A percentile compares a stretch with the other conserved stretches of the same genome.
phyloP scores from a whole-genome alignment of 2,888 invertebrate species.

The Ametastegia equiseti region DNA sequence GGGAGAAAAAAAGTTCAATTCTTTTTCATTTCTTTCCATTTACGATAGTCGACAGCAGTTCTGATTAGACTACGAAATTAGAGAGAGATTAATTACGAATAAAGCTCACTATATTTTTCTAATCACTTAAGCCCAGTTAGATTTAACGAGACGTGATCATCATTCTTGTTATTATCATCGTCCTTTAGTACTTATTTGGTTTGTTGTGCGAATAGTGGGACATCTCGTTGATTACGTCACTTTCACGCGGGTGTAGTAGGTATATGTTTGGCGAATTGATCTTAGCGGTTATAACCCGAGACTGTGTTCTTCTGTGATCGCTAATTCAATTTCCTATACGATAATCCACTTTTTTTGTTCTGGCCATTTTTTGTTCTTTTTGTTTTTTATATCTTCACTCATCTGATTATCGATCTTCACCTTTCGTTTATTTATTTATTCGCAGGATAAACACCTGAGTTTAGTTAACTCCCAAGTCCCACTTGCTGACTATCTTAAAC shows the following conservation, averaged over 20 bases:
- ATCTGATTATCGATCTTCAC: too few relatives aligned
- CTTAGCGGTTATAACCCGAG: too few relatives aligned
- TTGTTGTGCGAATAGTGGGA: background rate
- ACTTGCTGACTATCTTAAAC: too few relatives aligned
- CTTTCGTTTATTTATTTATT: too few relatives aligned
- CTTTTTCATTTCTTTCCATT: background rate
- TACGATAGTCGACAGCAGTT: background rate
- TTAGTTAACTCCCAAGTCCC: background rate
- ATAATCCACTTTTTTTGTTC: background rate
- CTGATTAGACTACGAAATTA: too few relatives aligned
- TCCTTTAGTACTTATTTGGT: background rate
- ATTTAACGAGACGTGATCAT: background rate
- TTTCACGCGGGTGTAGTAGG: background rate
- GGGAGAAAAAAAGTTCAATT: background rate
- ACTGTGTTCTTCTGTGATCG: background rate
- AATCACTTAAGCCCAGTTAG: background rate
- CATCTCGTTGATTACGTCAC: constrained; percentile 4
- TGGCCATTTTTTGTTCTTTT: too few relatives aligned
- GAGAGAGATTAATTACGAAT: background rate
- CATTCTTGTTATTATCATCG: background rate
- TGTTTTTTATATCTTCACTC: too few relatives aligned
- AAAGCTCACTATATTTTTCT: background rate
- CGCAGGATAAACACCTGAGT: too few relatives aligned
- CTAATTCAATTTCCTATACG: background rate
- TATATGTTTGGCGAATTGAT: background rate